These are phyloP conservation scores for Rhodeus uyekii DNA, from an alignment of 2,797 vertebrate genomes.

Conservation along the genomic window DNA sequence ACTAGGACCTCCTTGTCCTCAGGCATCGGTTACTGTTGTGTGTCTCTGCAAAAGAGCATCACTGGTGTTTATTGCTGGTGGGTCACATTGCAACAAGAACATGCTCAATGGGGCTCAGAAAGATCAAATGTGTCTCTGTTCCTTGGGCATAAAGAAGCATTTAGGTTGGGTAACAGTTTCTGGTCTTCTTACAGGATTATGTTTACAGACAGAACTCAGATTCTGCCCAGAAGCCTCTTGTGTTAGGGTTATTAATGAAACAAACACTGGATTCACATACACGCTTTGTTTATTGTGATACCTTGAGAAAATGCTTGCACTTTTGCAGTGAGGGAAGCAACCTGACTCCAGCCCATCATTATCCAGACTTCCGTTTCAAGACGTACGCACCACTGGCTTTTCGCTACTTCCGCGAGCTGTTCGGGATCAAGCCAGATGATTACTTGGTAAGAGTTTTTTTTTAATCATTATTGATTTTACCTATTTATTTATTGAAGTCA, in stretches of 20 bases:
- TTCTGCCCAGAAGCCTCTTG: neutral
- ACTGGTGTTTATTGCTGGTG: slow-evolving; percentile 23
- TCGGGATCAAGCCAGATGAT: slow-evolving; percentile 97
- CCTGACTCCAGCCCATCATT: slow-evolving; percentile 96
- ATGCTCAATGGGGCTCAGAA: slow-evolving; percentile 40
- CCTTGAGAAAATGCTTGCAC: slow-evolving; percentile 25
- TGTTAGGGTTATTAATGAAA: neutral
- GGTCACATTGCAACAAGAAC: slow-evolving; percentile 41
- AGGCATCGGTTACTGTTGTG: slow-evolving; percentile 20
- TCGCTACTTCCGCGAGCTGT: slow-evolving; percentile 98
- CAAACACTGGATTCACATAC: neutral
- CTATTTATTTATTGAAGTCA: neutral
- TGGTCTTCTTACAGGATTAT: slow-evolving; percentile 25
- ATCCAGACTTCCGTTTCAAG: slow-evolving; percentile 98
- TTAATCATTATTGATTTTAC: neutral
- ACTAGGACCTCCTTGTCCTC: slow-evolving; percentile 48
- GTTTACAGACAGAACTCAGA: slow-evolving; percentile 8
- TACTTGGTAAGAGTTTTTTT: slow-evolving; percentile 86
- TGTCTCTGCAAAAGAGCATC: slow-evolving; percentile 31
- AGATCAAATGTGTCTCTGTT: slow-evolving; percentile 49
- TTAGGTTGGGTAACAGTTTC: slow-evolving; percentile 44
- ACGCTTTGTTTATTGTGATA: slow-evolving; percentile 48
- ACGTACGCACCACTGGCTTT: slow-evolving; percentile 97
- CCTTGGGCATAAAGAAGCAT: slow-evolving; percentile 42
- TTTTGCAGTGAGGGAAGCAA: slow-evolving; percentile 92